Base-by-base conservation (phyloP, 2,888 invertebrate genomes). In the Cephus spinipes region DNA sequence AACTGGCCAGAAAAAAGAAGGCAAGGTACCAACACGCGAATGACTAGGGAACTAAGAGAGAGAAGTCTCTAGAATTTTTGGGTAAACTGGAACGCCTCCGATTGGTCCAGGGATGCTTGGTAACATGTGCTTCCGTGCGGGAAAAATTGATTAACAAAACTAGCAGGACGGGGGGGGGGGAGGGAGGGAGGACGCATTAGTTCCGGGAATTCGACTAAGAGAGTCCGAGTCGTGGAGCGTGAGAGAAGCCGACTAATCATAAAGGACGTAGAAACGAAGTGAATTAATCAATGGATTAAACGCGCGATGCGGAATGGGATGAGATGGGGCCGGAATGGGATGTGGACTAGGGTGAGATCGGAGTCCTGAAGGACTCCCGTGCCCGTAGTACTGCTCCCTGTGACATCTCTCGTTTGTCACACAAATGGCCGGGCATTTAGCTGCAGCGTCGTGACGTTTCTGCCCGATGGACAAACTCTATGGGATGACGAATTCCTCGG, bases 241-340 rank as follows among this genome's bases (percentile, higher is more conserved):
- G 77, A 71, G 69, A 78, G 77, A 33, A 68, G 83, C 85, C 88
- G 85, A 87, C 88, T 88, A 89, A 89, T 89, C 89, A 88, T 87
- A 88, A 88, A 88, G 88, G 88, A 89, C 88, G 85, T 85, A 84
- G 87, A 85, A 88, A 84, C 85, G 85, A 87, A 89, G 88, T 88
- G 87, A 90, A 90, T 90, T 90, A 89, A 90, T 89, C 90, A 90
- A 89, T 89, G 88, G 89, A 90, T 90, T 89, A 89, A 89, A 88
- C 85, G 85, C 85, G 85, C 83, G 83, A 83, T 82, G 79, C 71
- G 83, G 78, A 78, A 71, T 73, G 68, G 69, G 74, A 76, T 74
- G 76, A 76, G 77, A 79, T 79, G 82, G 79, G 79, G 55, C 55
- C 2, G 55, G 55, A 55, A 55, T 23, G 23, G 55, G 55, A 55